Conservation (phyloP, 2,888 invertebrate genomes). For the Shargacucullia verbasci region DNA sequence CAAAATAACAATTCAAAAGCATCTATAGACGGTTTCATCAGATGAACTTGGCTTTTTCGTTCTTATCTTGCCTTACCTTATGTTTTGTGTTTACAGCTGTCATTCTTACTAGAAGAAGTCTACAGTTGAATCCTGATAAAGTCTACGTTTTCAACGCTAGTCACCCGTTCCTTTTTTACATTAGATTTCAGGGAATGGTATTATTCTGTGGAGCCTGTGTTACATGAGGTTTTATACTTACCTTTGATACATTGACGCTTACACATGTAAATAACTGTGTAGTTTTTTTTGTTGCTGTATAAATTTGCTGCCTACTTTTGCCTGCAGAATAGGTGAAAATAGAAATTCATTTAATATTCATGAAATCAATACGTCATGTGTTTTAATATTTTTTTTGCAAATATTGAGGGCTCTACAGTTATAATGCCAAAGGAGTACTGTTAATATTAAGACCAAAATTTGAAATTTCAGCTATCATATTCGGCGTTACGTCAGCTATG, state of each 20-base stretch:
- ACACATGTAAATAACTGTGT: background rate
- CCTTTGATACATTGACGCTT: background rate
- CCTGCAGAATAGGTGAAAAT: background rate
- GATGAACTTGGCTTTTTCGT: too few relatives aligned
- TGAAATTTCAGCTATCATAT: too few relatives aligned
- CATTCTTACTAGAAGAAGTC: constrained; percentile 28
- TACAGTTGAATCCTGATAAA: constrained; percentile 21
- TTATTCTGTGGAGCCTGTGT: constrained; percentile 54
- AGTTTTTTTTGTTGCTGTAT: background rate
- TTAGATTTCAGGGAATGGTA: constrained; percentile 34
- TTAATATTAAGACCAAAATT: too few relatives aligned
- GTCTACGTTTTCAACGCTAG: constrained; percentile 51
- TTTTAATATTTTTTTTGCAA: too few relatives aligned
- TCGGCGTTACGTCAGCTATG: too few relatives aligned
- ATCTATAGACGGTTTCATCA: too few relatives aligned
- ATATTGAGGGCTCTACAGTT: too few relatives aligned
- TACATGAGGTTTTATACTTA: constrained; percentile 27
- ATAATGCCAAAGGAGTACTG: too few relatives aligned
- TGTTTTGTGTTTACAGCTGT: constrained; percentile 26
- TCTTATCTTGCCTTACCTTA: too few relatives aligned
- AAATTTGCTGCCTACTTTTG: background rate
- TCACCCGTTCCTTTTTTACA: constrained; percentile 52
- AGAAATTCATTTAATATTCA: too few relatives aligned
- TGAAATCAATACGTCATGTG: too few relatives aligned
- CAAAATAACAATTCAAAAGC: too few relatives aligned